Evolutionary conservation across 2,888 invertebrate genomes (phyloP).

Genomic region (Heliconius cydno): DNA sequence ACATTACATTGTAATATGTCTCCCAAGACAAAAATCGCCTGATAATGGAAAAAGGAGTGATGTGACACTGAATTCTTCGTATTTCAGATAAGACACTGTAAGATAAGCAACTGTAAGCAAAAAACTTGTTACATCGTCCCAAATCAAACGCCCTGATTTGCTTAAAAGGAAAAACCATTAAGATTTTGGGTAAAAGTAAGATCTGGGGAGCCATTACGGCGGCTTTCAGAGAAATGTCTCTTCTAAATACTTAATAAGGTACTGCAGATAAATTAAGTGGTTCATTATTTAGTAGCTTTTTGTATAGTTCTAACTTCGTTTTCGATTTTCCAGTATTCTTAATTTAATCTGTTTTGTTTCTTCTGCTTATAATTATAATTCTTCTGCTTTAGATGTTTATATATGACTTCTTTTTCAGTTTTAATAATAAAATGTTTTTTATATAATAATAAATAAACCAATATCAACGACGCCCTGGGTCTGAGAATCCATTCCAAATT

Average conservation of each 20-base stretch:
- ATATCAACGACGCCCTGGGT: too few relatives aligned
- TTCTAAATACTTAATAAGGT: constrained; percentile 18
- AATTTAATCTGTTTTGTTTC: neutral
- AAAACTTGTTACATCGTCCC: neutral
- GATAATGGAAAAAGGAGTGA: neutral
- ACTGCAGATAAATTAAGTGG: constrained; percentile 12
- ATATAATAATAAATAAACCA: too few relatives aligned
- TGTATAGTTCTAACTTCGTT: constrained; percentile 7
- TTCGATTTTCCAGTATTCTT: neutral
- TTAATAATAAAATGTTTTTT: too few relatives aligned
- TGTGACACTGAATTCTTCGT: neutral
- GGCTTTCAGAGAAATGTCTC: constrained; percentile 3
- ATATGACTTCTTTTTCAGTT: neutral
- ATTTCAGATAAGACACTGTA: neutral
- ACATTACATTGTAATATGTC: too few relatives aligned
- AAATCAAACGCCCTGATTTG: constrained; percentile 20
- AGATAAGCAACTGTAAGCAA: neutral
- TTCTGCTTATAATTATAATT: neutral
- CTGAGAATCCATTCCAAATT: too few relatives aligned
- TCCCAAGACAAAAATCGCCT: neutral
- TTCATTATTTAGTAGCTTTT: constrained; percentile 15
- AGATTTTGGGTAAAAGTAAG: constrained; percentile 23
- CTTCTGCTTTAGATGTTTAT: neutral
- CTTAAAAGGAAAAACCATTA: constrained; percentile 21
- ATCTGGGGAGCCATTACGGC: constrained; percentile 16